Conservation (phyloP, 2,888 invertebrate genomes). For the Eupithecia centaureata region DNA sequence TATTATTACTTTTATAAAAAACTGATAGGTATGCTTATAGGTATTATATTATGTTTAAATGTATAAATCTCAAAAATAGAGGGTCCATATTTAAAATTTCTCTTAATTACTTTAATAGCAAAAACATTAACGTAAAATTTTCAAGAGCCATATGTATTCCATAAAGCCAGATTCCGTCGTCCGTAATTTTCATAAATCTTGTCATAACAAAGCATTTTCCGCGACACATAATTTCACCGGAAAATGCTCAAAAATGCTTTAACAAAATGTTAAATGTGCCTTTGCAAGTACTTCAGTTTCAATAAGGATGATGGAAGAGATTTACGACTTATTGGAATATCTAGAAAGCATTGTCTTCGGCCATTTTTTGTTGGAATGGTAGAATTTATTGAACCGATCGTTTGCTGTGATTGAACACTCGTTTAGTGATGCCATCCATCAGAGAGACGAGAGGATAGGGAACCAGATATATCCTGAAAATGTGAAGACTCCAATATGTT, state of each 20-base stretch:
- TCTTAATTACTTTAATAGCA: too few species aligned
- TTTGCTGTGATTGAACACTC: constrained; percentile 20
- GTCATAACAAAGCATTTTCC: constrained; percentile 1
- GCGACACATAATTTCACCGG: not conserved
- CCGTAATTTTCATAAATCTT: not conserved
- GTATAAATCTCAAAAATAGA: too few species aligned
- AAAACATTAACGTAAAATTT: too few species aligned
- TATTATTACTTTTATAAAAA: too few species aligned
- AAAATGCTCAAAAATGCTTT: not conserved
- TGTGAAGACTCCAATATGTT: not conserved
- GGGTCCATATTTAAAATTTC: too few species aligned
- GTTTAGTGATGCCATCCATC: constrained; percentile 4
- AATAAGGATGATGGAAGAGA: not conserved
- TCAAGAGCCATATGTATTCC: not conserved
- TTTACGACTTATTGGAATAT: not conserved
- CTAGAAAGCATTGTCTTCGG: constrained; percentile 7
- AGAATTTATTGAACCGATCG: constrained; percentile 23
- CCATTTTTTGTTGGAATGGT: constrained; percentile 11
- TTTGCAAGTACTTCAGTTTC: not conserved
- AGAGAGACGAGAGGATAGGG: not conserved
- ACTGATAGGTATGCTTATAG: too few species aligned
- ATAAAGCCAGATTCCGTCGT: not conserved
- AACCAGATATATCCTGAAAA: not conserved
- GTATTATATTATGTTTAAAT: too few species aligned
- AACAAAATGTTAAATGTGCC: not conserved